Evolutionary conservation across 2,888 invertebrate genomes (phyloP).

Genomic region (Acleris holmiana): DNA sequence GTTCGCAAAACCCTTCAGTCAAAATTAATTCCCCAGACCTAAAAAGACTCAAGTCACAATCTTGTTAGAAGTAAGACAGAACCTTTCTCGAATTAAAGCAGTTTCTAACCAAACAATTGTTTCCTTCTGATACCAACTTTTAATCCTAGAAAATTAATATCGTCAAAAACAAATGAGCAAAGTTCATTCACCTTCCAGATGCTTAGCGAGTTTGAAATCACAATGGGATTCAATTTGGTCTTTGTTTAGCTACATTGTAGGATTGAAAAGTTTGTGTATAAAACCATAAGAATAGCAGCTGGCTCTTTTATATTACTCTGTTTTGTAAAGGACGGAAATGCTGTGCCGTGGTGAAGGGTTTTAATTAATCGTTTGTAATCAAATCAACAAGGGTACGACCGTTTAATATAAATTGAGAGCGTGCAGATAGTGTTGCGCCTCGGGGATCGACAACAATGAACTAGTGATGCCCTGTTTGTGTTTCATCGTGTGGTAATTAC

Average conservation of each 20-base stretch:
- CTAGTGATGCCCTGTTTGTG: constrained; percentile 28
- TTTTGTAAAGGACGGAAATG: neutral
- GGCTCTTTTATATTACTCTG: neutral
- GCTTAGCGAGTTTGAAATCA: constrained; percentile 55
- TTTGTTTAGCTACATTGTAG: too few species aligned
- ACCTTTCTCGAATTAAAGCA: neutral
- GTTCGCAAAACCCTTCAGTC: neutral
- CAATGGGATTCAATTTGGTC: constrained; percentile 59
- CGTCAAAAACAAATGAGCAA: constrained; percentile 33
- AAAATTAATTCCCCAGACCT: neutral
- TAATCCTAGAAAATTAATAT: constrained; percentile 30
- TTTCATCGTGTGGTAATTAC: constrained; percentile 28
- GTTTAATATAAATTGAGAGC: constrained; percentile 58
- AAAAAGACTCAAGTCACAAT: neutral
- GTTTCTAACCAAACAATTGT: constrained; percentile 19
- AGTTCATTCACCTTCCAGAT: constrained; percentile 30
- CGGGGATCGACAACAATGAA: constrained; percentile 27
- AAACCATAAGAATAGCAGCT: neutral
- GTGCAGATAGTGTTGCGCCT: constrained; percentile 49
- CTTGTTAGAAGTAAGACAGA: neutral
- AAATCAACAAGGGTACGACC: constrained; percentile 63
- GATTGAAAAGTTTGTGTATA: neutral
- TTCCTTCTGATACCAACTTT: constrained; percentile 23
- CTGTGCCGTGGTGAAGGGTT: constrained; percentile 36
- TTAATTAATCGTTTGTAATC: constrained; percentile 74